Base-by-base conservation (phyloP, 2,888 invertebrate genomes). In the Synanthedon formicaeformis region DNA sequence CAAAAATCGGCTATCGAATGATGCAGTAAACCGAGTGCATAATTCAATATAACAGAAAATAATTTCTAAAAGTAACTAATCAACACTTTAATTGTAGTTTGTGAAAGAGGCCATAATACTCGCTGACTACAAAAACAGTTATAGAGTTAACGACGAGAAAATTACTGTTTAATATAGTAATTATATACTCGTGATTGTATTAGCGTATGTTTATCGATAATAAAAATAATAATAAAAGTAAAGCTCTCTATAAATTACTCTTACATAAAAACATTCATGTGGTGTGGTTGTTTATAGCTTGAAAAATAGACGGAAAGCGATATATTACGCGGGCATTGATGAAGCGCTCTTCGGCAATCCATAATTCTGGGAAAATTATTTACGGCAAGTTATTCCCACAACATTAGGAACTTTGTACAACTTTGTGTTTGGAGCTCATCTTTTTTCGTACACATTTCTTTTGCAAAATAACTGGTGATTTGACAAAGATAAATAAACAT, bases 241-340 rank as follows among this genome's bases (percentile, higher is more conserved):
- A 62, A 57, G 60, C 60, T 56, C 50, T 55, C 60, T 55, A 60
- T 64, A 60, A 64, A 59, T 60, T 59, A 58, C 45, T 45, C 13
- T 8, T 54, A 54, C 51, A 53, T 55, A 54, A 41, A 54, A 52
- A 53, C 59, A 60, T 58, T 60, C 55, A 51, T 56, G 57, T 57
- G 56, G 56, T 57, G 57, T 58, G 58, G 58, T 59, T 58, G 60
- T 60, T 60, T 60, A 56, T 56, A 53, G 2, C 27, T 27, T 50
- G 53, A 54, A 58, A 63, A 62, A 62, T 61, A 65, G 59, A 61
- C 56, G 58, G 62, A 61, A 58, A 58, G 58, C 64, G 60, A 75
- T 76, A 71, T 70, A 71, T 75, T 66, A 67, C 58, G 57, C 60
- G 58, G 69, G 67, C 75, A 73, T 73, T 77, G 75, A 75, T 77